Base-by-base conservation (phyloP, 2,888 invertebrate species). In the Hermaeophaga mercurialis region DNA sequence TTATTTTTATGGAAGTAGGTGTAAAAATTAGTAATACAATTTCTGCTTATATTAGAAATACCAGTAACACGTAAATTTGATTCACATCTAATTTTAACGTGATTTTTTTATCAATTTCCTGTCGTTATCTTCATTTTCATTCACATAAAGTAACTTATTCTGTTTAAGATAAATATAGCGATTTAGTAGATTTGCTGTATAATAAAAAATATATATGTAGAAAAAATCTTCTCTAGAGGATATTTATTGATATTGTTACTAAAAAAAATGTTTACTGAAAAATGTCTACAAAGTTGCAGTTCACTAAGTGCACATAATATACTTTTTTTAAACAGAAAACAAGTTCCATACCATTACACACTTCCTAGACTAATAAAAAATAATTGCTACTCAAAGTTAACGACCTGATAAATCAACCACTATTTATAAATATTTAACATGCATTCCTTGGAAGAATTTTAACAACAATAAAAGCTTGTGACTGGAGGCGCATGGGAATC, bases 381-480 rank as follows among this genome's bases (percentile, higher is more conserved):
- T 53, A 45, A 58, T 53, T 34, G 28, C 22, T 36, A 28, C 24
- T 52, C 19, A 24, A 43, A 58, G 54, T 58, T 59, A 55, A 50
- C 19, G 55, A 55, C 47, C 49, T 54, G 54, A 46, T 54, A 54
- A 50, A 15, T 44, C 9, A 36, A 24, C 34, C 26, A 48, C 14
- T 47, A 48, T 46, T 54, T 48, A 44, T 33, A 43, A 53, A 59
- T 46, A 56, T 52, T 48, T 43, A 38, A 57, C 36, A 31, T 38
- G 31, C 38, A 46, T 46, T 45, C 38, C 34, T 38, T 26, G 19
- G 43, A 24, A 34, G 12, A 44, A 28, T 26, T 45, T 53, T 36
- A 33, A 19, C 12, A 31, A 18, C 9, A 31, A n/a, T n/a, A n/a
- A 44, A 12, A 38, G 17, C 33, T 24, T 18, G 1, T 33, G 14